Evolutionary conservation across 2,113 vertebrate genomes (phyloP).

Genomic region (Triplophysa rosa): DNA sequence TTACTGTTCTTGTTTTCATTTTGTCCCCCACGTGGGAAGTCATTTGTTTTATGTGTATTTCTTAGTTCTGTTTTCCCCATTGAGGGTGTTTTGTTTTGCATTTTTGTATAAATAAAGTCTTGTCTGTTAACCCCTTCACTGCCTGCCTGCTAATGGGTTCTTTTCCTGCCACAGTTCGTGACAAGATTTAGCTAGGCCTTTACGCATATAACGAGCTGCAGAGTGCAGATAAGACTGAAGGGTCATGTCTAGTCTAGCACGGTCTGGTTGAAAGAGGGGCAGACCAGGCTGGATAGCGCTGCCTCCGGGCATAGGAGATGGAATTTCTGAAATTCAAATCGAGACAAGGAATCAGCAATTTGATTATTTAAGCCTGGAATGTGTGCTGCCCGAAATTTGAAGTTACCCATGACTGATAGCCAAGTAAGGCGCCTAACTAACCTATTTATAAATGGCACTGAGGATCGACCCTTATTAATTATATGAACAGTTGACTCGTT

Average conservation of each 20-base stretch:
- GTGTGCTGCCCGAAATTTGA: background rate
- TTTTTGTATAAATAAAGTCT: too few relatives aligned
- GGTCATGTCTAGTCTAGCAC: background rate
- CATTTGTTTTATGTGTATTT: too few relatives aligned
- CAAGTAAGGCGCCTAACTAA: background rate
- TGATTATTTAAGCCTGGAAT: background rate
- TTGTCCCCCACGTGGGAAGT: too few relatives aligned
- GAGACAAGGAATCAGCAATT: background rate
- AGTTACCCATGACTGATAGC: background rate
- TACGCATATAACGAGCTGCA: background rate
- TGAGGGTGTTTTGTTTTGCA: too few relatives aligned
- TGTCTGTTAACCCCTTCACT: too few relatives aligned
- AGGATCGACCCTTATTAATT: background rate
- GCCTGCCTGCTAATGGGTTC: too few relatives aligned
- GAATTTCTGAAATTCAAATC: slow-evolving; percentile 1
- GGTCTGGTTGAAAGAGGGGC: background rate
- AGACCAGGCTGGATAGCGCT: background rate
- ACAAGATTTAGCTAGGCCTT: background rate
- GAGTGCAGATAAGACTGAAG: background rate
- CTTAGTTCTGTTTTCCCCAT: too few relatives aligned
- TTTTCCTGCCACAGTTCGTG: too few relatives aligned
- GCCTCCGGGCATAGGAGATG: background rate
- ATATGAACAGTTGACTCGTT: background rate
- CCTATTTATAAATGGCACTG: background rate
- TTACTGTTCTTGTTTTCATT: too few relatives aligned